Base-by-base conservation (phyloP, 2,888 invertebrate genomes). In the Strigamia maritima region DNA sequence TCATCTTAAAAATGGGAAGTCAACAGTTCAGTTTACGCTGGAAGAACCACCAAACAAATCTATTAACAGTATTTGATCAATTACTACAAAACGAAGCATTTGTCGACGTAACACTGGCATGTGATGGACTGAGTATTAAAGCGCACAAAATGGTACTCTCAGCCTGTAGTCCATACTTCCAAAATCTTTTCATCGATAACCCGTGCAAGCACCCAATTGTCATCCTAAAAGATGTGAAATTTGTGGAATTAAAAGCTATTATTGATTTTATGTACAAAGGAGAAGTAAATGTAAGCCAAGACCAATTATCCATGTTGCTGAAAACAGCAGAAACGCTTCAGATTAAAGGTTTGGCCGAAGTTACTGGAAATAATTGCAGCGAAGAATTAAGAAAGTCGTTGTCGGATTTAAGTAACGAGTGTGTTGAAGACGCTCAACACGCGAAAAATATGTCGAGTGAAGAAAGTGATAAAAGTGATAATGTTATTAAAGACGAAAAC, bases 261-360 rank as follows among this genome's bases (percentile, higher is more conserved):
- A 88, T 96, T 28, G 94, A 95, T 84, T 96, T 94, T 86, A 95
- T 96, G 94, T 96, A 96, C 86, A 91, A 92, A 38, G 96, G 95
- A 0, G 94, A 95, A 87, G 94, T 95, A 24, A 94, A 94, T 85
- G 93, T 96, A 16, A 92, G 93, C 16, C 93, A 94, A 85, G 92
- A 93, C 81, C 92, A 94, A 84, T 84, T 91, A 26, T 87, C 87
- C 0, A 89, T 88, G 0, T 84, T 91, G 75, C 85, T 91, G 19
- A 89, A 88, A 83, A 88, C 90, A 4, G 91, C 90, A 0, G 89
- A 90, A 83, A 87, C 89, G 8, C 84, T 91, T 10, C 89, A 90
- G 85, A 90, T 90, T 19, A 90, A 90, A 83, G 90, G 90, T 0
- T 85, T 91, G 12, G 89, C 89, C 1, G 89, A 90, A 80, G 89